These are phyloP conservation scores for Macroglossus sobrinus DNA, from an alignment of 2,113 vertebrate species.

Conservation along the genomic window DNA sequence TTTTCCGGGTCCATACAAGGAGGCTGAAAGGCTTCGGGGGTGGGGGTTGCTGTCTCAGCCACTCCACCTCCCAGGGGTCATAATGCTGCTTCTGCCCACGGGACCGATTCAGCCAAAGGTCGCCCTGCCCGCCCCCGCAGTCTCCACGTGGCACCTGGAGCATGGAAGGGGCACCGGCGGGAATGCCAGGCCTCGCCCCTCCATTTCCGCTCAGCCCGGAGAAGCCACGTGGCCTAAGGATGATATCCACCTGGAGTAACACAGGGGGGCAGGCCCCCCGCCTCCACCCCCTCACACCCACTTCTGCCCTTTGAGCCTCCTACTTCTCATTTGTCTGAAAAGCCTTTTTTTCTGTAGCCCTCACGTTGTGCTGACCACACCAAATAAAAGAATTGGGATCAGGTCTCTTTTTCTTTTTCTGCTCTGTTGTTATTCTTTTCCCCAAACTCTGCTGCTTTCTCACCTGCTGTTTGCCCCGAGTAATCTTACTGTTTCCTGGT, in stretches of 20 bases:
- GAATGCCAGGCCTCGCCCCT: neutral
- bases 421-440: neutral
- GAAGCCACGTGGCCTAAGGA: neutral
- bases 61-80: fast-evolving
- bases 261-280: neutral
- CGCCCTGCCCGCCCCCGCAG: neutral
- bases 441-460: neutral
- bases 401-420: neutral
- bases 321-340: neutral
- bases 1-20: neutral
- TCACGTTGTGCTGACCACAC: neutral
- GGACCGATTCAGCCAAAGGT: fast-evolving
- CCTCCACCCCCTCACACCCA: neutral
- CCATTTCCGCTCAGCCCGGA: neutral
- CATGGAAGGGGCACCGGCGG: neutral
- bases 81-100: neutral
- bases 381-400: neutral
- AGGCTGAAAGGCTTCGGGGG: too few relatives aligned
- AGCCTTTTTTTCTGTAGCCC: neutral
- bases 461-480: neutral
- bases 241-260: fast-evolving
- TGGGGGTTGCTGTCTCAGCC: neutral
- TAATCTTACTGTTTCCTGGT: neutral
- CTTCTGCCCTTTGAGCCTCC: neutral
- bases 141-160: fast-evolving